Evolutionary conservation across 2,888 invertebrate genomes (phyloP).

Genomic region (Dynastes maya): DNA sequence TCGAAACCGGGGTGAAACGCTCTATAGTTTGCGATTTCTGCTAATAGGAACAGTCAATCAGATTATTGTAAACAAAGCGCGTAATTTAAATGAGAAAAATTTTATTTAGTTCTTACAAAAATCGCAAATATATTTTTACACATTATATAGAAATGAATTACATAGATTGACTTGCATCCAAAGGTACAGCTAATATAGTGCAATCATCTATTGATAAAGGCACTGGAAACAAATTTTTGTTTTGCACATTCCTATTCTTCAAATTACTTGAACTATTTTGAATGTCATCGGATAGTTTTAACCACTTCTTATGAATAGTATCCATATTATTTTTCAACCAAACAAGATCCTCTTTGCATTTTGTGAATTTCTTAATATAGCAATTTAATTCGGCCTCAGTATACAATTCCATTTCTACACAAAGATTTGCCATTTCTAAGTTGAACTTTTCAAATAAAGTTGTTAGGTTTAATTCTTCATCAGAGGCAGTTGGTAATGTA

Average conservation of each 20-base stretch:
- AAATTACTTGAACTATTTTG: not conserved
- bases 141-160: not conserved
- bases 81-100: too few species aligned
- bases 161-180: slow-evolving; percentile 25
- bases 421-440: slow-evolving; percentile 56
- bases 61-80: too few species aligned
- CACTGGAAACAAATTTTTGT: not conserved
- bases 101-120: too few species aligned
- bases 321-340: slow-evolving; percentile 34
- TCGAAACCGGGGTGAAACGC: too few species aligned
- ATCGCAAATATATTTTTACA: too few species aligned
- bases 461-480: slow-evolving; percentile 55
- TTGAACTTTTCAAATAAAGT: slow-evolving; percentile 55
- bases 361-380: slow-evolving; percentile 45
- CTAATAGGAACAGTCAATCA: too few species aligned
- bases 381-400: slow-evolving; percentile 48
- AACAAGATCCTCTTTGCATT: slow-evolving; percentile 49
- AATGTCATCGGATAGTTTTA: slow-evolving; percentile 30
- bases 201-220: slow-evolving; percentile 4
- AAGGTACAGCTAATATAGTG: slow-evolving; percentile 30
- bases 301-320: slow-evolving; percentile 20
- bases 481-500: slow-evolving; percentile 37
- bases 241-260: not conserved
- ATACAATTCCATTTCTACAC: slow-evolving; percentile 55
- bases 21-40: too few species aligned